Base-by-base conservation (phyloP, 92 coral and sea anemone species). In the Paramuricea clavata region DNA sequence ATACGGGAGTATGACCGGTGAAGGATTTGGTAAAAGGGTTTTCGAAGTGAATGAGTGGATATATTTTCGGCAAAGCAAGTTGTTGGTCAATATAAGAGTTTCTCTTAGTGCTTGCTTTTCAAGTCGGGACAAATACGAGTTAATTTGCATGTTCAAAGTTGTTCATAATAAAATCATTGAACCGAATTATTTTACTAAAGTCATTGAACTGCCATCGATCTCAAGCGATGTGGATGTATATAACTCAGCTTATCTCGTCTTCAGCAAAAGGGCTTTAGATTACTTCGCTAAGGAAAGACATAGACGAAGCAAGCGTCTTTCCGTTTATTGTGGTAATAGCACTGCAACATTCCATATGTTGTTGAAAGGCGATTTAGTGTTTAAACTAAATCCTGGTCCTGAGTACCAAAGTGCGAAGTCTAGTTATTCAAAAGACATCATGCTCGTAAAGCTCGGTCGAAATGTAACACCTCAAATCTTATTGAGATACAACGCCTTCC, bases 401-500 rank as follows among this genome's bases (percentile, higher is more conserved):
- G 16, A 12, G 22, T 12, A 49, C 59, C 42, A 36, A 36, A 36
- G 42, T 36, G 42, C 42, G 42, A 36, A 36, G 42, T 36, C 42
- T 36, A n/a, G n/a, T n/a, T n/a, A n/a, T n/a, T n/a, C n/a, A n/a
- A n/a, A n/a, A n/a, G n/a, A n/a, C n/a, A n/a, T n/a, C n/a, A n/a
- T n/a, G n/a, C n/a, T n/a, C n/a, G n/a, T n/a, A n/a, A n/a, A n/a
- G n/a, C n/a, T n/a, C n/a, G 69, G 83, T 39, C 11, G 21, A 47
- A 42, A 28, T 22, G 83, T 23, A 78, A 78, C 64, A 76, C 72
- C 42, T 50, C 83, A 36, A 78, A 78, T 54, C 83, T 78, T 44
- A 78, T 57, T 27, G 69, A 78, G 23, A 78, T 78, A 54, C 35
- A 50, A 2, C 64, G 70, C 49, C 3, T 54, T 50, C 69, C 83